These are phyloP conservation scores for Phaonia tiefii DNA, from an alignment of 2,888 invertebrate genomes.

Conservation along the genomic window DNA sequence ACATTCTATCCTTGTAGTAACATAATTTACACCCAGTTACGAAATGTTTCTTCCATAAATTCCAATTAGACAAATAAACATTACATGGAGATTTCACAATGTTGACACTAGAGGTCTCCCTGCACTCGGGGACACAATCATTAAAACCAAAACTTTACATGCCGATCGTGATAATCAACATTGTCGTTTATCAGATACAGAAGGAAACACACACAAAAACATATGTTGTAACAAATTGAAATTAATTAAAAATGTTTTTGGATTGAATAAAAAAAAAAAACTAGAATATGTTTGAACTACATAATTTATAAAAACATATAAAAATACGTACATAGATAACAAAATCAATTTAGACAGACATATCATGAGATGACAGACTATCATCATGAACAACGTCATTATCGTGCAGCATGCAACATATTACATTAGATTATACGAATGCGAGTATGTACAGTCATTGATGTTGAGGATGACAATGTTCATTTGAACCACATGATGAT, in stretches of 20 bases:
- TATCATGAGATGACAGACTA: constrained; percentile 38
- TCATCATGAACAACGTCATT: neutral
- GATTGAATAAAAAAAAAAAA: constrained; percentile 1
- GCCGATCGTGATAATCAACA: constrained; percentile 2
- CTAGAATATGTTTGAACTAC: constrained; percentile 29
- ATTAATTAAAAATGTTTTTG: constrained; percentile 56
- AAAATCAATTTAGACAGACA: constrained; percentile 47
- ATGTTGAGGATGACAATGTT: neutral
- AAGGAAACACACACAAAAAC: constrained; percentile 30
- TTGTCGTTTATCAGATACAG: neutral
- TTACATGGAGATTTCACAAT: constrained; percentile 7
- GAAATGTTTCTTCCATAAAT: constrained; percentile 27
- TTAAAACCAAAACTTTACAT: neutral
- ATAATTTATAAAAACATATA: constrained; percentile 19
- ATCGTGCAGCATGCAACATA: too few species aligned
- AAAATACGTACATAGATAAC: constrained; percentile 6
- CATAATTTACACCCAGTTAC: constrained; percentile 22
- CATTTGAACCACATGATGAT: neutral
- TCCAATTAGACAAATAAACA: constrained; percentile 26
- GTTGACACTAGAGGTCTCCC: constrained; percentile 30
- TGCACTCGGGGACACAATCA: too few species aligned
- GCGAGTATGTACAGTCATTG: too few species aligned
- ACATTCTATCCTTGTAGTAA: neutral
- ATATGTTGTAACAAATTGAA: constrained; percentile 63
- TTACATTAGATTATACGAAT: too few species aligned